Evolutionary conservation across 2,888 invertebrate genomes (phyloP), one percentile per base, ranked within the genome.

Genomic region (Trisateles emortualis): DNA sequence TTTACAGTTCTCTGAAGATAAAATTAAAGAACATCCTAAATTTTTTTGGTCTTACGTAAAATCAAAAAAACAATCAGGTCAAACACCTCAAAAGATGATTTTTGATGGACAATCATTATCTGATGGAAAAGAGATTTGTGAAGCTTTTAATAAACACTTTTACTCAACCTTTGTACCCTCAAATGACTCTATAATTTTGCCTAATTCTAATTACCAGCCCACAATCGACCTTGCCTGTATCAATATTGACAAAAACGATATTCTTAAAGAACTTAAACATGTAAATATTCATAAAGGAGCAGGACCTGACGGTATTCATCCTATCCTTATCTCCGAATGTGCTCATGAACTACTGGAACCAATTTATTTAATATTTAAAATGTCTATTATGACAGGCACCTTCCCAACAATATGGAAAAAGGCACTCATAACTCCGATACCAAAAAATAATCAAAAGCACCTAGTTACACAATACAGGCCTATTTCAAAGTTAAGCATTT

Each of bases 261-360:
- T 19, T 24, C 10, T 39, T 22, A 39, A 22, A 22, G 19, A 22
- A 39, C n/a, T 39, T 11, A 36, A 24, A 36, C 33, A 36, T 19
- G 36, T 16, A 22, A 8, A 26, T 8, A 8, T 8, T 26, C 3
- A 26, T 8, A 26, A 26, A 26, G 35, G n/a, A n/a, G n/a, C n/a
- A 10, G 43, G 43, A 32, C 19, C 42, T n/a, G 42, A 42, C 17
- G 43, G 19, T n/a, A 14, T 43, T 43, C 43, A 43, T 22, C 43
- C 43, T 11, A n/a, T 43, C 19, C 19, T 43, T 8, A 36, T 36
- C 9, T 45, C 45, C 10, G 36, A 42, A 44, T 45, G 35, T 26
- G 45, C 45, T 16, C 26, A 36, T 4, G 35, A 24, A 35, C 45
- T 45, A n/a, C 2, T 22, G 10, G 10, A n/a, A 24, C 39, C 39